Conservation (phyloP, 2,797 vertebrate genomes). For the Falco naumanni region DNA sequence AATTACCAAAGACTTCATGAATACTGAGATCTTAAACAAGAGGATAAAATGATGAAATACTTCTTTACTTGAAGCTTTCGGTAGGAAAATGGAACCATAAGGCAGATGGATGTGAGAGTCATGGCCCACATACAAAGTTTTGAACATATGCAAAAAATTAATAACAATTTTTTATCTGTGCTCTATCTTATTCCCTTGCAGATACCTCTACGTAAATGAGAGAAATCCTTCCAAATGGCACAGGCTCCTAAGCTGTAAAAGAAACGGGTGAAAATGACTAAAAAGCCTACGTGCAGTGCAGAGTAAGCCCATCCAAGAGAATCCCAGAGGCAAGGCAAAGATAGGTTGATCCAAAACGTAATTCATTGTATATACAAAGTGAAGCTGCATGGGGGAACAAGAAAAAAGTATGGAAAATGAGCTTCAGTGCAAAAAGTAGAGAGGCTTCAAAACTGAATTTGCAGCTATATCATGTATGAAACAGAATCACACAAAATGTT, state of each 20-base stretch:
- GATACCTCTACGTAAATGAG: background rate
- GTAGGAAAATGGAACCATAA: background rate
- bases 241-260: background rate
- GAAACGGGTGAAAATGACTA: background rate
- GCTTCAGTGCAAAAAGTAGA: background rate
- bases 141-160: background rate
- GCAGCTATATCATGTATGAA: background rate
- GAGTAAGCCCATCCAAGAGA: background rate
- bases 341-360: background rate
- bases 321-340: background rate
- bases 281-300: background rate
- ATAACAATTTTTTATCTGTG: background rate
- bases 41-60: background rate
- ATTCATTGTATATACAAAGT: background rate
- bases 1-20: background rate
- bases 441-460: background rate
- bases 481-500: background rate
- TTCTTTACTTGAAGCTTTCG: background rate
- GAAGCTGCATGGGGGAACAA: background rate
- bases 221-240: background rate
- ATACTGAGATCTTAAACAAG: background rate
- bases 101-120: background rate
- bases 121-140: background rate
- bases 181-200: background rate
- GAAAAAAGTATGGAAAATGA: background rate